phyloP scores from a whole-genome alignment of 1,140 invertebrate species.

The Pararge aegeria region DNA sequence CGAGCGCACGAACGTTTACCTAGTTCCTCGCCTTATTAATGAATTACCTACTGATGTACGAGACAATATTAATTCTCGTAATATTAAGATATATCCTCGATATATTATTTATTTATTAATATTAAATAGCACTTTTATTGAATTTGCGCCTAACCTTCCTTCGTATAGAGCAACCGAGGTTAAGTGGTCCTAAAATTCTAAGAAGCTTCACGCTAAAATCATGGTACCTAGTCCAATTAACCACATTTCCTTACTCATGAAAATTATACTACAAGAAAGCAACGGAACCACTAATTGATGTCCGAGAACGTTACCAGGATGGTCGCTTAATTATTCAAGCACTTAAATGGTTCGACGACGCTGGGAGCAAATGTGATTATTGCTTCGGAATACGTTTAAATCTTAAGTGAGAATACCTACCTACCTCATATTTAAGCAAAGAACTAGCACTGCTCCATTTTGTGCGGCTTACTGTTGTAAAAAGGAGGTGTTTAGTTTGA shows the following conservation, averaged over 20 bases:
- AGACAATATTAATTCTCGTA: no score
- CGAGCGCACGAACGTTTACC: no score
- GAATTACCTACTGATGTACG: no score
- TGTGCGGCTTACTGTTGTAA: no score
- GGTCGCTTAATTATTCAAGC: constrained; percentile 9
- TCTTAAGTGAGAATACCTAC: not conserved
- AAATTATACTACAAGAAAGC: constrained; percentile 5
- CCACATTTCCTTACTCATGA: not conserved
- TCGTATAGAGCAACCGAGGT: no score
- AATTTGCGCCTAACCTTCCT: no score
- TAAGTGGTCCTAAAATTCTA: not conserved
- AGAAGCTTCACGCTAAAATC: not conserved
- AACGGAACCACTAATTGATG: constrained; percentile 5
- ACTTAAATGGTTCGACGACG: constrained; percentile 4
- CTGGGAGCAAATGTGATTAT: constrained; percentile 6
- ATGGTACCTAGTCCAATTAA: not conserved
- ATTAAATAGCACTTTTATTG: no score
- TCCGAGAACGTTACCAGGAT: constrained; percentile 3
- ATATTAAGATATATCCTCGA: no score
- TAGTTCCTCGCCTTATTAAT: no score
- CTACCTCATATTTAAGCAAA: not conserved
- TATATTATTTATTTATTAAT: no score
- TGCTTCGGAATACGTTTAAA: constrained; percentile 5
- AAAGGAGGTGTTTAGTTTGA: no score
- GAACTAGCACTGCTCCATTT: no score